These are phyloP conservation scores for Plagodis pulveraria DNA, from an alignment of 2,888 invertebrate species.

Conservation along the genomic window DNA sequence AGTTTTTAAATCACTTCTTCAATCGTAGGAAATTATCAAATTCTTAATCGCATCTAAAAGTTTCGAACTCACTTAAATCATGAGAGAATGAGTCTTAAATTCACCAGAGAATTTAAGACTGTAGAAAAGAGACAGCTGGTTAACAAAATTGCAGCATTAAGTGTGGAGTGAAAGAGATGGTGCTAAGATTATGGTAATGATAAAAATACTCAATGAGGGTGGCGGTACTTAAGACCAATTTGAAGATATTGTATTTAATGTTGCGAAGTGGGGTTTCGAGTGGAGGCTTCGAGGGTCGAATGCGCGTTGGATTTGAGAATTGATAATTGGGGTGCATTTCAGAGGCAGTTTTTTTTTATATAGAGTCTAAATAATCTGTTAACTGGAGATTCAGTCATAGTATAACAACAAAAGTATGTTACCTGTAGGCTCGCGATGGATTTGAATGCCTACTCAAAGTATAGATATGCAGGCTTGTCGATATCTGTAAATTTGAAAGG, in stretches of 20 bases:
- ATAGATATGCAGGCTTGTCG: too few relatives aligned
- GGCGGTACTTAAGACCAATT: conserved; percentile 80
- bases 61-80: conserved; percentile 61
- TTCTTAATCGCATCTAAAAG: conserved; percentile 67
- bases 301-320: conserved; percentile 69
- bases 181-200: conserved; percentile 78
- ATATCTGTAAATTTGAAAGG: too few relatives aligned
- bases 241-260: conserved; percentile 83
- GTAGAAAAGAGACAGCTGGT: conserved; percentile 48
- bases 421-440: too few relatives aligned
- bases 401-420: too few relatives aligned
- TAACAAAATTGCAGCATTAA: conserved; percentile 31
- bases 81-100: conserved; percentile 73
- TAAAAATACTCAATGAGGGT: conserved; percentile 80
- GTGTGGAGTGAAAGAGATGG: conserved; percentile 54
- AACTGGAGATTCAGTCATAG: too few relatives aligned
- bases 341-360: not conserved
- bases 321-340: conserved; percentile 73
- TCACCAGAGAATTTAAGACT: conserved; percentile 61
- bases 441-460: too few relatives aligned
- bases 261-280: conserved; percentile 49
- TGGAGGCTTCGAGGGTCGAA: conserved; percentile 50
- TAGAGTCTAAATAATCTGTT: too few relatives aligned
- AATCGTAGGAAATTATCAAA: conserved; percentile 64
- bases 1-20: conserved; percentile 16